Evolutionary conservation across 2,113 vertebrate species (phyloP).

Genomic region (Microcebus lehilahytsara): DNA sequence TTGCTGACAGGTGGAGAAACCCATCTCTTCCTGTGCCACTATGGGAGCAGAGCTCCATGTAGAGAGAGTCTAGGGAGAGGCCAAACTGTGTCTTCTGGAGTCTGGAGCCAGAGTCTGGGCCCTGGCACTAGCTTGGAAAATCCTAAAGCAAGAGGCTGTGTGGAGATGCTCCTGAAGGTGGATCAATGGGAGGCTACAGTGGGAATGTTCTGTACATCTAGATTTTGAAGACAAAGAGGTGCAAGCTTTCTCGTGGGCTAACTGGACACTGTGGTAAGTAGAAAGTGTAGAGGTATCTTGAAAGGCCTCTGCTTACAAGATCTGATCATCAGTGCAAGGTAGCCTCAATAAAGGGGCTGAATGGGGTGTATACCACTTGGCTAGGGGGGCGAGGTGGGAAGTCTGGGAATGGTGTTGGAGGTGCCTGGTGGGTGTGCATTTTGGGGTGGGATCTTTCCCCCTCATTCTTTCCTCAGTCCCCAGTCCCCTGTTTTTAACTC

Average conservation of each 20-base stretch:
- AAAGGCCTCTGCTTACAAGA: not conserved
- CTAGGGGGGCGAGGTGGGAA: not conserved
- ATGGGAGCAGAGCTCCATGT: not conserved
- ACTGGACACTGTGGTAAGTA: not conserved
- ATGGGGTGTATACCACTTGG: not conserved
- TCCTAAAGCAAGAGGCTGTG: not conserved
- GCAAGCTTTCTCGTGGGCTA: not conserved
- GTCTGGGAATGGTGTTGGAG: not conserved
- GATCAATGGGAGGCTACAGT: not conserved
- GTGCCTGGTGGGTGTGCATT: not conserved
- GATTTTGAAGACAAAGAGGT: not conserved
- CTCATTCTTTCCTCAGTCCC: not conserved
- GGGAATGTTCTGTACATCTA: not conserved
- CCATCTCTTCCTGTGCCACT: not conserved
- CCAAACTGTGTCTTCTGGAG: not conserved
- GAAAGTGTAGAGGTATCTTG: not conserved
- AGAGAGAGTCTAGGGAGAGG: not conserved
- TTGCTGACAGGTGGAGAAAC: not conserved
- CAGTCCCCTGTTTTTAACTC: not conserved
- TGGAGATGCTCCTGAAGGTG: not conserved
- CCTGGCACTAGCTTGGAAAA: not conserved
- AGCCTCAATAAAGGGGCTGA: not conserved
- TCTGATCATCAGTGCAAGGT: not conserved
- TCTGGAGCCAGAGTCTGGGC: not conserved
- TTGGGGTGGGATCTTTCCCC: not conserved